phyloP scores from a whole-genome alignment of 2,113 vertebrate species.

The Trogon surrucura region DNA sequence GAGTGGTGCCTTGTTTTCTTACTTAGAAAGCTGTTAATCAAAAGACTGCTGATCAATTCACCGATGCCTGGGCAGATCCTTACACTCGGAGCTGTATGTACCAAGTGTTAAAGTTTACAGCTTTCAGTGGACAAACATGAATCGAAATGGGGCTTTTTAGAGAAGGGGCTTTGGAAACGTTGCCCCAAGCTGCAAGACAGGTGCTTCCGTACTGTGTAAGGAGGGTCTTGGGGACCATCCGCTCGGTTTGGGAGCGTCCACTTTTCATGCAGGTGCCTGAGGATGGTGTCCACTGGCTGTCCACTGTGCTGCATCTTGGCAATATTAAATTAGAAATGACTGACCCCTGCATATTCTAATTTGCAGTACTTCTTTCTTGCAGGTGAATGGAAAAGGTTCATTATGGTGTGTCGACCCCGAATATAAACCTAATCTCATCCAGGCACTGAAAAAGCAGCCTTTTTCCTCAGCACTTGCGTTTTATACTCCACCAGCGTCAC shows the following conservation, averaged over 20 bases:
- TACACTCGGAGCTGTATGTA: neutral
- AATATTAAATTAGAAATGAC: neutral
- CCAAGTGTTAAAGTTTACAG: neutral
- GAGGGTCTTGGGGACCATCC: rapidly evolving
- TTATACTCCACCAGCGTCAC: constrained; percentile 90
- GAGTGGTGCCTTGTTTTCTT: neutral
- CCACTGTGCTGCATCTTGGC: neutral
- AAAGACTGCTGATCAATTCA: neutral
- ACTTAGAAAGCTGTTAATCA: neutral
- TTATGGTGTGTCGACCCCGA: constrained; percentile 98
- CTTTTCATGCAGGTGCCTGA: neutral
- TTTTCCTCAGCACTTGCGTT: constrained; percentile 90
- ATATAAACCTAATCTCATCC: constrained; percentile 95
- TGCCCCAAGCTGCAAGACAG: neutral
- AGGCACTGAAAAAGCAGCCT: constrained; percentile 98
- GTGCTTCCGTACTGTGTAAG: rapidly evolving
- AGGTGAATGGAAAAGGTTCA: constrained; percentile 98
- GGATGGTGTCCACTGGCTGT: neutral
- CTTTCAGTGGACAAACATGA: neutral
- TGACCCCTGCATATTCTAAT: neutral
- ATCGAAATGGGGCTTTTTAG: neutral
- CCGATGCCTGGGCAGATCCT: neutral
- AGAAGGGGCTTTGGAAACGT: neutral
- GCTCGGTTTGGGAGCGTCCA: rapidly evolving
- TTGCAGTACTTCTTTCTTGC: constrained; percentile 43